Percentiles rank a stretch among this genome's conserved stretches.
These are phyloP conservation scores for Dendropsophus ebraccatus DNA, from an alignment of 2,113 vertebrate genomes.

Conservation along the genomic window DNA sequence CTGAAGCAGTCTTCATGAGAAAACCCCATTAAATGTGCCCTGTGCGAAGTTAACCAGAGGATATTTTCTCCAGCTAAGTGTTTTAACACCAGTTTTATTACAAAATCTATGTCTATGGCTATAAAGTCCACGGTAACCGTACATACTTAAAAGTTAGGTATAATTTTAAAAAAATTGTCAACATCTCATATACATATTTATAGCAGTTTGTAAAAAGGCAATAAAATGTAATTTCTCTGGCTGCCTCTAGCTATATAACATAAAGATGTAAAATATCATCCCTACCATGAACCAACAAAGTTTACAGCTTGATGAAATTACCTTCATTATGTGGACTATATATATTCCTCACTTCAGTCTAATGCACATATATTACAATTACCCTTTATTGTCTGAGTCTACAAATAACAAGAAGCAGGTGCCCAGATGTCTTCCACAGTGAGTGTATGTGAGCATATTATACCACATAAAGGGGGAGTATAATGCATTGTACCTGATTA, in stretches of 20 bases:
- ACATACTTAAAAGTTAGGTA: background rate
- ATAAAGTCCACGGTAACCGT: background rate
- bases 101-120: too few species aligned
- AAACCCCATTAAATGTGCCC: background rate
- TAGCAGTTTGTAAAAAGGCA: background rate
- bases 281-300: background rate
- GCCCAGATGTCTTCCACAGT: background rate
- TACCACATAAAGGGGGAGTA: too few species aligned
- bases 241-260: slow-evolving; percentile 8
- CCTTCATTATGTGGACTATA: background rate
- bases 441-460: too few species aligned
- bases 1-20: background rate
- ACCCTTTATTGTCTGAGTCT: background rate
- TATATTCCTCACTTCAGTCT: background rate
- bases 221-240: slow-evolving; percentile 8
- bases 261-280: background rate
- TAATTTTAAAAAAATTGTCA: background rate
- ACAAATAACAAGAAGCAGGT: background rate
- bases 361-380: background rate
- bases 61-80: background rate
- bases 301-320: slow-evolving; percentile 1
- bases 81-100: background rate
- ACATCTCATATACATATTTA: slow-evolving; percentile 18
- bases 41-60: background rate
- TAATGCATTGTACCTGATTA: too few species aligned